A percentile compares a stretch with the other conserved stretches of the same genome.
Evolutionary conservation across 2,113 vertebrate genomes (phyloP).

Genomic region (Pluvianellus socialis): DNA sequence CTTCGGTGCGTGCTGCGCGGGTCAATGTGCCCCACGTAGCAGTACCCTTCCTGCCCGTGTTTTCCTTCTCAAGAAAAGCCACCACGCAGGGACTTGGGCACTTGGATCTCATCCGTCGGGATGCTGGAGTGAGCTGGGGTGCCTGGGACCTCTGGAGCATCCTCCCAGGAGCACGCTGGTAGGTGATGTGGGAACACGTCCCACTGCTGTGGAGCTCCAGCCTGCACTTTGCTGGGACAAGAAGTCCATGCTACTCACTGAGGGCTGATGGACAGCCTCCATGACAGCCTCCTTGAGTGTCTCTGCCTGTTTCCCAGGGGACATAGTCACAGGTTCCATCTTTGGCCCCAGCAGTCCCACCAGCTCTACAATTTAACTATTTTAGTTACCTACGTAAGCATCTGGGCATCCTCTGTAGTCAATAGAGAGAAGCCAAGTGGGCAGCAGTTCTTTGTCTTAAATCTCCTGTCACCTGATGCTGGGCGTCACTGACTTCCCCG

Average conservation of each 20-base stretch:
- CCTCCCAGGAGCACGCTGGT: not conserved
- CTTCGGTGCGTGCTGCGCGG: not conserved
- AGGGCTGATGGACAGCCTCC: not conserved
- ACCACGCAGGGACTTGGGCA: rapidly evolving
- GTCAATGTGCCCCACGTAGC: not conserved
- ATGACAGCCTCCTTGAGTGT: not conserved
- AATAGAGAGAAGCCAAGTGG: not conserved
- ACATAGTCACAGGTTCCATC: not conserved
- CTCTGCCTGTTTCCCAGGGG: not conserved
- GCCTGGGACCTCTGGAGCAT: not conserved
- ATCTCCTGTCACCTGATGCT: not conserved
- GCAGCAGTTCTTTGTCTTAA: not conserved
- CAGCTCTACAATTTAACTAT: not conserved
- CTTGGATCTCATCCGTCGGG: rapidly evolving
- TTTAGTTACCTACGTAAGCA: not conserved
- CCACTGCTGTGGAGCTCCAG: not conserved
- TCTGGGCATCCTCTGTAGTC: not conserved
- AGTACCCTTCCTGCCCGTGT: not conserved
- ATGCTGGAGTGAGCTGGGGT: not conserved
- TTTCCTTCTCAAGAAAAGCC: not conserved
- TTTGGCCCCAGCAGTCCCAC: not conserved
- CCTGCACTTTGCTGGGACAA: not conserved
- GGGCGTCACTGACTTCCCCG: not conserved
- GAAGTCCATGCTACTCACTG: not conserved
- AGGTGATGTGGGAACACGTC: not conserved